A percentile compares a stretch with the other conserved stretches of the same genome.
Conservation (phyloP, 2,888 invertebrate genomes). For the Bellardia pandia region DNA sequence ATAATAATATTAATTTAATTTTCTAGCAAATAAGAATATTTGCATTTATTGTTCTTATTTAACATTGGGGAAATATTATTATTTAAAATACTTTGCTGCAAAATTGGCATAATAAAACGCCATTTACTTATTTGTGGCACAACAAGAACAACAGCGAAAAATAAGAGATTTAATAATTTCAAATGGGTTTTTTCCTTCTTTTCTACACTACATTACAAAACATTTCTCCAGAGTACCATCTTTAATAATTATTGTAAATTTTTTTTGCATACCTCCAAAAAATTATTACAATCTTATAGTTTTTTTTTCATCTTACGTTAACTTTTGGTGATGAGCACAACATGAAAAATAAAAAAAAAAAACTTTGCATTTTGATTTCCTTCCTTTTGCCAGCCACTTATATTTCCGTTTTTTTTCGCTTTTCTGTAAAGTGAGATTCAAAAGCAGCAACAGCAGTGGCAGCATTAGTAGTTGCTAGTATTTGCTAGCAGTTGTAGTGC, state of each 20-base stretch:
- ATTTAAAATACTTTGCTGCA: conserved; percentile 32
- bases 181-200: background rate
- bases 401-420: conserved; percentile 38
- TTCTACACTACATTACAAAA: conserved; percentile 14
- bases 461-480: background rate
- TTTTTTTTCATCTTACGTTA: background rate
- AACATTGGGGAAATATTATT: conserved; percentile 38
- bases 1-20: background rate
- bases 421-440: conserved; percentile 1
- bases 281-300: conserved; percentile 8
- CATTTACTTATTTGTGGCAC: conserved; percentile 12
- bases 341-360: conserved; percentile 23
- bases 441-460: background rate
- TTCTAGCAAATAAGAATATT: background rate
- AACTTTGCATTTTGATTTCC: conserved; percentile 59
- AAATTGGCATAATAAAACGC: background rate
- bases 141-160: background rate
- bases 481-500: background rate
- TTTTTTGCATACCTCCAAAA: conserved; percentile 13
- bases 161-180: conserved; percentile 25
- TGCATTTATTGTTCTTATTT: conserved; percentile 33
- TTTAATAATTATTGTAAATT: conserved; percentile 53
- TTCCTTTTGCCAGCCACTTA: conserved; percentile 44
- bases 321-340: conserved; percentile 11
- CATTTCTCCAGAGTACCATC: conserved; percentile 55